These are phyloP conservation scores for Digitonthophagus gazella DNA, from an alignment of 2,888 invertebrate species.

Conservation along the genomic window DNA sequence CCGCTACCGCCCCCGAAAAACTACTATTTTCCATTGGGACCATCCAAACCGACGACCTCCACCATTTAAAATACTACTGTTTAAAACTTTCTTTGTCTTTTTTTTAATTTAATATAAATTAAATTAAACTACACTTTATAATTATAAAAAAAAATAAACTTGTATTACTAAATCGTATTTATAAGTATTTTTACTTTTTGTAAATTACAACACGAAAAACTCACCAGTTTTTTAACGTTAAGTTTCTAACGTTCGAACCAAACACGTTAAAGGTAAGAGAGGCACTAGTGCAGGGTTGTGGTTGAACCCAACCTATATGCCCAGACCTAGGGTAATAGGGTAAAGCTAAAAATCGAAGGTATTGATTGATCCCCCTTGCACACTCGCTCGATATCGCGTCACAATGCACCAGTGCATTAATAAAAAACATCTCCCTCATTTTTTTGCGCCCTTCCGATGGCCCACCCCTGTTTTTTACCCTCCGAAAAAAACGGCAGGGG, in stretches of 20 bases:
- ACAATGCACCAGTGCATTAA: conserved; percentile 49
- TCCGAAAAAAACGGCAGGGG: conserved; percentile 35
- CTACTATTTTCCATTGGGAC: background rate
- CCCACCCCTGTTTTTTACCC: conserved; percentile 49
- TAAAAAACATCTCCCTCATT: conserved; percentile 49
- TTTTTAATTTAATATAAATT: background rate
- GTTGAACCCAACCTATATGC: conserved; percentile 21
- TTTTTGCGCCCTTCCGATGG: conserved; percentile 43
- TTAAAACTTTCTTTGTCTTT: background rate
- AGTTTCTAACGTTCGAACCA: conserved; percentile 18
- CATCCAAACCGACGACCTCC: background rate
- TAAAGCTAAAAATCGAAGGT: conserved; percentile 47
- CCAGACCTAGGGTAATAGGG: conserved; percentile 45
- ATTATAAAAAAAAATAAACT: background rate
- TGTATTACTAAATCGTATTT: background rate
- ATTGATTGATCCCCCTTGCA: conserved; percentile 48
- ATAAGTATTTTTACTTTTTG: background rate
- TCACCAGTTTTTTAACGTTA: background rate
- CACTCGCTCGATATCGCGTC: conserved; percentile 41
- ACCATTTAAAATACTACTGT: too few relatives aligned
- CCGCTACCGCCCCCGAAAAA: background rate
- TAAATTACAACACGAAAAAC: background rate
- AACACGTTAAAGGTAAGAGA: conserved; percentile 46
- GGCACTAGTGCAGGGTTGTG: conserved; percentile 36
- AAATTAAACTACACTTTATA: background rate